Evolutionary conservation across 2,888 invertebrate genomes (phyloP), one percentile per base, ranked within the genome.

Genomic region (Alitta virens): DNA sequence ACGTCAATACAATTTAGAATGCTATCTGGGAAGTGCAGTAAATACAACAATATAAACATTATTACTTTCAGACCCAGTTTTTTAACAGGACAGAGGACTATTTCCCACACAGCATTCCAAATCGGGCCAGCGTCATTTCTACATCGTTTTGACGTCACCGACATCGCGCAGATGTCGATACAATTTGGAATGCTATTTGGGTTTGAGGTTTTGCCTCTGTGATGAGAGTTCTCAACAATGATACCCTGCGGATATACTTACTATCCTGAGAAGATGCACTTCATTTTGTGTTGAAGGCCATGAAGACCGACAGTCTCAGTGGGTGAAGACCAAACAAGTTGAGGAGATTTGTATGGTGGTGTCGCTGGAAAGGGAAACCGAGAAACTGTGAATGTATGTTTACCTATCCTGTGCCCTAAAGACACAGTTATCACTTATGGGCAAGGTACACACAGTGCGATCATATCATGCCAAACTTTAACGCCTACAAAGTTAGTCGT

Each of bases 241-340:
- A n/a, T n/a, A n/a, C n/a, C n/a, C n/a, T 33, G 12, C 9, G 21
- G 27, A 5, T 23, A 40, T 21, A 66, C 70, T 63, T 55, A 70
- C 69, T 58, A 67, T 68, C 69, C 69, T n/a, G 66, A 63, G 59
- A 69, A 69, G 58, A 69, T 69, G 57, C 69, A 69, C 49, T 65
- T 69, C 60, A 69, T 56, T 24, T 56, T 63, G 12, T 62, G 51
- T 1, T 38, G 21, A n/a, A 42, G 24, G 0, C 69, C 69, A 5
- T 55, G 46, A 14, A 67, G 51, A 23, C 62, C 69, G 9, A 66
- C 52, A 5, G 56, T 55, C 7, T 18, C 21, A 1, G 25, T 40
- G 1, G 49, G 33, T 14, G 68, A 64, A 16, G 54, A 42, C 68
- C 68, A 68, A 33, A 58, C 55, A 38, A 67, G 52, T 23, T 58